These are phyloP conservation scores for Semotilus atromaculatus DNA, from an alignment of 2,797 vertebrate species.

Conservation along the genomic window DNA sequence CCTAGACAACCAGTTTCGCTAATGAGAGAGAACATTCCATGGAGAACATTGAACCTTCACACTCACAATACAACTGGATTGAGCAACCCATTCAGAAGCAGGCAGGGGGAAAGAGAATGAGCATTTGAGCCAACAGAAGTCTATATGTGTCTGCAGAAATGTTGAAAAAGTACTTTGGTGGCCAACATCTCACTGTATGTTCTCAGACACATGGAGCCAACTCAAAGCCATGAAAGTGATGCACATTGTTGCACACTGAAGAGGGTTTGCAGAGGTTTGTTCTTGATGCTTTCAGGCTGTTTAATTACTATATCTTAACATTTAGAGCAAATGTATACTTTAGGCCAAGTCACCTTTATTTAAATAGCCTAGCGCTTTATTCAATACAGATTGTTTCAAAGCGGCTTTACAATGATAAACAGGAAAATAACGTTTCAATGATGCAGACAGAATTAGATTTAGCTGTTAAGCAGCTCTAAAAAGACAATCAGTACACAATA, in stretches of 20 bases:
- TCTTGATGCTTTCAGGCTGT: neutral
- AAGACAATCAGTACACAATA: no score
- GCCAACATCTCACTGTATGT: neutral
- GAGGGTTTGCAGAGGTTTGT: neutral
- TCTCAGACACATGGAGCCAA: neutral
- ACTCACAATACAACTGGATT: slow-evolving; percentile 40
- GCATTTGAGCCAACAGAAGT: slow-evolving; percentile 19
- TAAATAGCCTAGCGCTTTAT: neutral
- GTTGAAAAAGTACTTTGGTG: slow-evolving; percentile 18
- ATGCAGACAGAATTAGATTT: neutral
- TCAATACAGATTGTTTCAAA: neutral
- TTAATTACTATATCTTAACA: neutral
- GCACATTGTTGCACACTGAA: neutral
- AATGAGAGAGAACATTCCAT: slow-evolving; percentile 47
- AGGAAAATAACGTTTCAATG: neutral
- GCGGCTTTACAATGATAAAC: neutral
- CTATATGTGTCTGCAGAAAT: slow-evolving; percentile 14
- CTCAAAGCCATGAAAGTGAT: neutral
- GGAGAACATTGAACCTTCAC: slow-evolving; percentile 40
- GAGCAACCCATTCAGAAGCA: slow-evolving; percentile 74
- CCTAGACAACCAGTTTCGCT: slow-evolving; percentile 38
- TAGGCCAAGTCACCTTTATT: neutral
- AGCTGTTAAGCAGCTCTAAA: no score
- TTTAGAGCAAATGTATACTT: neutral
- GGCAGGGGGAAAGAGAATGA: slow-evolving; percentile 73